phyloP scores from a whole-genome alignment of 2,888 invertebrate genomes.

The Meliscaeva auricollis region DNA sequence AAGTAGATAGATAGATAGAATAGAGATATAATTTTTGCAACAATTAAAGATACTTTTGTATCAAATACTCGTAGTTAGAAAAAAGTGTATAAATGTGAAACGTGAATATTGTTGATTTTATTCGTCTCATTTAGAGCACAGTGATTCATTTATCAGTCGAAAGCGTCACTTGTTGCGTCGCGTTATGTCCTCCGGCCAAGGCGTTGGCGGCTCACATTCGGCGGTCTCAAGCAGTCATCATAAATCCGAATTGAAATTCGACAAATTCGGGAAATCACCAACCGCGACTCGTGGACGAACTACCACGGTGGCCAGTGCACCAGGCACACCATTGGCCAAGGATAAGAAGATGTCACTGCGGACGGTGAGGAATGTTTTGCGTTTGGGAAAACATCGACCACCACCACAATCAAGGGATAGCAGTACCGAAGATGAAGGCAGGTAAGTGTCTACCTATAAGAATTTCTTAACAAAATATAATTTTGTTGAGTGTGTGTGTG shows the following conservation, averaged over 20 bases:
- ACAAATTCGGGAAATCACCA: conserved; percentile 79
- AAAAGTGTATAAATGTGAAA: conserved; percentile 15
- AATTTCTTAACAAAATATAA: too few relatives aligned
- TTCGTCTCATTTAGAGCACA: conserved; percentile 52
- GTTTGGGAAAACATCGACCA: conserved; percentile 80
- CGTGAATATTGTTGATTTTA: background rate
- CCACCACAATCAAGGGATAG: conserved; percentile 80
- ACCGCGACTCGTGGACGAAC: conserved; percentile 68
- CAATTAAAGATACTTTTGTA: conserved; percentile 29
- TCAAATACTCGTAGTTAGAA: background rate
- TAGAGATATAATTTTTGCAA: background rate
- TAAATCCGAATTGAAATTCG: conserved; percentile 79
- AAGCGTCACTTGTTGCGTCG: conserved; percentile 79
- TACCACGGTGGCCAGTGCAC: conserved; percentile 48
- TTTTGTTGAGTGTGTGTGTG: background rate
- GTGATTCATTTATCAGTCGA: conserved; percentile 77
- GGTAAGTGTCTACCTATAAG: conserved; percentile 78
- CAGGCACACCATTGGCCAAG: conserved; percentile 75
- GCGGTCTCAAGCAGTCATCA: conserved; percentile 62
- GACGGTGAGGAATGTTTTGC: conserved; percentile 81
- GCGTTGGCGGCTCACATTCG: conserved; percentile 58
- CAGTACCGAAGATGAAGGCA: conserved; percentile 82
- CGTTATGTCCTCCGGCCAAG: conserved; percentile 78
- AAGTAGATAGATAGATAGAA: conserved; percentile 37
- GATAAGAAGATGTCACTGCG: conserved; percentile 81